Base-by-base conservation (phyloP, 2,888 invertebrate genomes). In the Hyles lineata region DNA sequence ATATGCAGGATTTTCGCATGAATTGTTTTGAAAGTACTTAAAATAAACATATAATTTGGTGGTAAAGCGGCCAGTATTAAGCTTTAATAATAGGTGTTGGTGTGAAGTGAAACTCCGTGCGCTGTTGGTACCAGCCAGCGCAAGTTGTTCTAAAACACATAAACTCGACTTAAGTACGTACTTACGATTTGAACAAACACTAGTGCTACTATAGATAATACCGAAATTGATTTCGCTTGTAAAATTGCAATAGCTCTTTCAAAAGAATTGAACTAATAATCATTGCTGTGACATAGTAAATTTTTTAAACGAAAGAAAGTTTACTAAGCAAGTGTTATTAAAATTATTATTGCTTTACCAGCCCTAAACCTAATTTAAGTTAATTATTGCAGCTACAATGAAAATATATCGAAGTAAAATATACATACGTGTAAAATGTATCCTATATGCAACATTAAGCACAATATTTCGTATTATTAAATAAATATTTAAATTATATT, bases 61-160 rank as follows among this genome's bases (percentile, higher is more conserved):
- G 25, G 15, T 60, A 17, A 11, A 25, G 23, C 21, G 60, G 25
- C 23, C 60, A 60, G 25, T 60, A 60, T 25, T 17, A 25, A 43
- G 43, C 11, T 4, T 60, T 60, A 5, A 5, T 15, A 60, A 29
- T 60, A 23, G 60, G 17, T 25, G 60, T 60, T 25, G 25, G 15
- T 60, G 23, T 11, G 23, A 60, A 25, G 23, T 23, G 23, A 23
- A 60, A 60, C 25, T 60, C 60, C 17, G 60, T 60, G 25, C 60
- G 11, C 60, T 60, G 55, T 55, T 55, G 60, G 60, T 60, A 60
- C 60, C 23, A 60, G 60, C 25, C 25, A 25, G 23, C 60, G 60
- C 19, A 60, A 60, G 17, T 60, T 60, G 23, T 25, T 25, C 25
- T 25, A 29, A 25, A 25, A 60, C 25, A 60, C 25, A 60, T 23